Evolutionary conservation across 2,113 vertebrate species (phyloP), one percentile per base, ranked within the genome.

Genomic region (Anser brachyrhynchus): DNA sequence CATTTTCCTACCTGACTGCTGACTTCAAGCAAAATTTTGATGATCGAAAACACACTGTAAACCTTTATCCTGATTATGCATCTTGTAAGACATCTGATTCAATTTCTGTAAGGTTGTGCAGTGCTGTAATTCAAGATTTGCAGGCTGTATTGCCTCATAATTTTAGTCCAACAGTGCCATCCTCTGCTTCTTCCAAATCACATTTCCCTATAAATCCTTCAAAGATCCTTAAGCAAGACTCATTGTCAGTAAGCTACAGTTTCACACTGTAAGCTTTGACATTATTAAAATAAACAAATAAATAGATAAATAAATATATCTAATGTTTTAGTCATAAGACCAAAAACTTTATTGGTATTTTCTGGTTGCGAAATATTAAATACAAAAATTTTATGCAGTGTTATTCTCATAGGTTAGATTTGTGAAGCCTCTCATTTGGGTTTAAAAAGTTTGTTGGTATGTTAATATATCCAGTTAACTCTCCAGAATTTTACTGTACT

Each of bases 101-200:
- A 87, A 94, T 70, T 95, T 91, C 37, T 91, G 37, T 70, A 88
- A 73, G 41, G 33, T 69, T 89, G 46, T 87, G 18, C 51, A 82
- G 41, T 44, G 14, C 15, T 93, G 55, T 52, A 82, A 87, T 72
- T 92, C 65, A 84, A 94, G 75, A 92, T 94, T 84, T 84, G n/a
- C 57, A 84, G 76, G 10, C 46, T 89, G 9, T 74, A 46, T 73
- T 90, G 66, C 28, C 28, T 93, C 79, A 72, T 97, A 92, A 97
- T 91, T 96, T 57, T 78, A 96, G 84, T 91, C 88, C 96, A 96
- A 97, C 96, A 97, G 86, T 96, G 97, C 96, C 96, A 97, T 96
- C 96, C 81, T 97, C 96, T 95, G 96, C 95, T 87, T 89, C 92
- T 92, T 86, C 54, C n/a, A 95, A 96, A 96, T 91, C 94, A 72